Evolutionary conservation across 2,888 invertebrate species (phyloP).

Genomic region (Congeria kusceri): DNA sequence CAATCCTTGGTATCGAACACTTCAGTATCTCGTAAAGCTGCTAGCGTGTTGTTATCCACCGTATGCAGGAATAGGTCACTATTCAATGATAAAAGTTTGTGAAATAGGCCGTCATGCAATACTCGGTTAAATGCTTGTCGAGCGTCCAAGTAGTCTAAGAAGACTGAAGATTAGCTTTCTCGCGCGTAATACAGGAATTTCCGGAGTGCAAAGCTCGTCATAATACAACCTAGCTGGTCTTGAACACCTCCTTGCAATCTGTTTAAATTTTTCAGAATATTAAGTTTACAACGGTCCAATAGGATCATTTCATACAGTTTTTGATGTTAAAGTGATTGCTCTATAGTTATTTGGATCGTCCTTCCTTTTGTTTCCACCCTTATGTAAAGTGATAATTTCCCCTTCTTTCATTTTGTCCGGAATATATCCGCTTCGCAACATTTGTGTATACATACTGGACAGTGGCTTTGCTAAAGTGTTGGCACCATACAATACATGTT

Average conservation of each 20-base stretch:
- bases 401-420: neutral
- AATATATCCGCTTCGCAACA: neutral
- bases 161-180: no score
- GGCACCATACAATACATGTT: neutral
- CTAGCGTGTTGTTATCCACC: no score
- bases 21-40: no score
- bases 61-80: no score
- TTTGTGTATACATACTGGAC: neutral
- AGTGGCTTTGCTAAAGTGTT: neutral
- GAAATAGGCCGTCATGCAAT: no score
- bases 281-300: neutral
- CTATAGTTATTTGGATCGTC: slow-evolving; percentile 1
- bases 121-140: no score
- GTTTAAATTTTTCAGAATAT: neutral
- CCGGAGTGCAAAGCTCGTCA: no score
- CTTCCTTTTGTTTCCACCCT: neutral
- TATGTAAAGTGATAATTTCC: neutral
- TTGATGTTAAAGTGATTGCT: neutral
- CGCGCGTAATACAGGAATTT: no score
- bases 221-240: neutral
- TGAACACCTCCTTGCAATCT: neutral
- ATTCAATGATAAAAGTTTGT: no score
- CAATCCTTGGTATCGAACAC: no score
- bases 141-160: no score
- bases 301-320: neutral